Evolutionary conservation across 1,140 invertebrate genomes (phyloP), one percentile per base, ranked within the genome.

Genomic region (Leptinotarsa lineolata): DNA sequence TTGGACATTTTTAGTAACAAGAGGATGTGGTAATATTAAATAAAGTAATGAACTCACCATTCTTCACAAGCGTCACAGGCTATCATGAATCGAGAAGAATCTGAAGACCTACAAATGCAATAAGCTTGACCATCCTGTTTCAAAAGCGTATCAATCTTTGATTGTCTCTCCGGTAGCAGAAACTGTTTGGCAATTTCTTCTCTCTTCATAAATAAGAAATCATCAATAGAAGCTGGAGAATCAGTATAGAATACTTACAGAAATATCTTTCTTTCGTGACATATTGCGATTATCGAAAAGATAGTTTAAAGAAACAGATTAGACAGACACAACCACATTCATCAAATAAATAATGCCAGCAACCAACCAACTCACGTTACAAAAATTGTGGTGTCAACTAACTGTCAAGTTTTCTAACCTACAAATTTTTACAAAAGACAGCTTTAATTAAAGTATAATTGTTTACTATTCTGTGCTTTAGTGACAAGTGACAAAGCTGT

Each of bases 41-140:
- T 15, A 20, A 46, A 8, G 8, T 54, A 45, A 12, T 45, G 39
- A 46, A 15, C 18, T 61, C 79, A 81, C 97, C 97, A 99, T 87
- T 98, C 96, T 85, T 99, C 95, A 86, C 97, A 99, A 44, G 94
- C 90, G 86, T 99, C 97, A 87, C 97, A 99, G 60, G 94, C 95
- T 85, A 98, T 98, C 97, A 99, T 99, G 86, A 99, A 98, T 39
- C 96, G 87, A 6, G 93, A 94, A 79, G 93, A 94, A 83, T 98
- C 96, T 0, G 95, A 94, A 18, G 94, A 94, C 59, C 96, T 89
- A 84, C 97, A 99, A 77, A 99, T 94, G 84, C 97, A 99, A 84
- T 98, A 99, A 4, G 93, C 91, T 86, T 95, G 92, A 30, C 92
- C 92, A 85, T 95, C 93, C 86, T 95, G 93, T 83, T 94, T 95